Evolutionary conservation across 2,113 vertebrate genomes (phyloP), one percentile per base, ranked within the genome.

Genomic region (Solea senegalensis): DNA sequence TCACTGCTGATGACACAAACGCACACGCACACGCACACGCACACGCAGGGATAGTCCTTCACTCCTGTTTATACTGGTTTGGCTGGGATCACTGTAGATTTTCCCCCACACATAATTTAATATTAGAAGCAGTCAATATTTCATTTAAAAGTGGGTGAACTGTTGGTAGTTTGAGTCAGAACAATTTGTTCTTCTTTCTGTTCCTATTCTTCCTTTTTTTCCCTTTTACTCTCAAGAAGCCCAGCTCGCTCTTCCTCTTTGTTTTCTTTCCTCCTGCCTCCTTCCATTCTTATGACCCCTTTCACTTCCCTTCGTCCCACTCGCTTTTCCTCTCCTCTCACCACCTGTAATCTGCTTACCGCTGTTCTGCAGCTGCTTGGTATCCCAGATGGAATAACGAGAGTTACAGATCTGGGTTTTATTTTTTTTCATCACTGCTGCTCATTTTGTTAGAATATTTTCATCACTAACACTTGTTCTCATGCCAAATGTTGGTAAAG

Each of bases 311-410:
- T 21, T 44, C 39, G 8, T n/a, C 9, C 16, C 26, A 4, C 16
- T 27, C 9, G 12, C 28, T 27, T 43, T 55, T 48, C 11, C 41
- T 58, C 50, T 46, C 56, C 39, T 46, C 54, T 67, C 78, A 44
- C 69, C 78, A 81, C 80, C 84, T 86, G 84, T 80, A 84, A 75
- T 83, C 68, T 78, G 60, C 60, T 82, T 65, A 66, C 72, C 1
- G 39, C 10, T 78, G 77, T 75, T 80, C 68, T 41, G 52, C 68
- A 85, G 79, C 74, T 85, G 60, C 68, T 89, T 56, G 2, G 46
- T 5, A 72, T 72, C 60, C 45, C 71, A 74, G 45, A 64, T 43
- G 3, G 39, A 45, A 15, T 12, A 48, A 48, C 3, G 26, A 1
- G 15, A 56, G 13, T 8, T 4, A 21, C 28, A 40, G 15, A 39